Percentiles rank a stretch among this genome's conserved stretches.
Conservation (phyloP, 2,797 vertebrate genomes). For the Sebastes oblongus region DNA sequence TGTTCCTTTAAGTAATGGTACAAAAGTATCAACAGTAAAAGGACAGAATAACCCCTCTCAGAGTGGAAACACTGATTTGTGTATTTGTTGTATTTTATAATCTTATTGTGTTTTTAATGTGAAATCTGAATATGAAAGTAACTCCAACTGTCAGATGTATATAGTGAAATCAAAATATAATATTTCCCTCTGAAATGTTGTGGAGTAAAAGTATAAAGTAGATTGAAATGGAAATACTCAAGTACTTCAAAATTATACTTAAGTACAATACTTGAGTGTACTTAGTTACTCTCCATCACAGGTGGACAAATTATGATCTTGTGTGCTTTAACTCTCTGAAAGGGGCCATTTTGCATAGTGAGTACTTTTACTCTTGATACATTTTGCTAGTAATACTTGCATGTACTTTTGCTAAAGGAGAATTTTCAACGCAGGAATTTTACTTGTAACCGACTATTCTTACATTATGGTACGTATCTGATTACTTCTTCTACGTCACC, state of each 20-base stretch:
- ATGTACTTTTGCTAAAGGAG: background rate
- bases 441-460: background rate
- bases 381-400: background rate
- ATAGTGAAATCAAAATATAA: background rate
- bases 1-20: background rate
- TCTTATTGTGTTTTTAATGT: background rate
- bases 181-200: background rate
- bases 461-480: background rate
- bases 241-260: background rate
- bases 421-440: background rate
- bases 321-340: background rate
- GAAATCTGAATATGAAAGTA: background rate
- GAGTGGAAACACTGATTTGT: background rate
- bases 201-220: background rate
- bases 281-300: background rate
- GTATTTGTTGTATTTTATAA: background rate
- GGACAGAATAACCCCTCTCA: too few species aligned
- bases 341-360: background rate
- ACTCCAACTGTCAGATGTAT: background rate
- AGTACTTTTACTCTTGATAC: background rate
- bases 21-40: background rate
- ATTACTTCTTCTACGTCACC: background rate
- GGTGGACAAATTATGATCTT: background rate
- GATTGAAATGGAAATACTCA: background rate
- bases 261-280: background rate